Percentiles rank a stretch among this genome's conserved stretches.
Conservation (phyloP, 23 tunicate species). For the Botrylloides violaceus region DNA sequence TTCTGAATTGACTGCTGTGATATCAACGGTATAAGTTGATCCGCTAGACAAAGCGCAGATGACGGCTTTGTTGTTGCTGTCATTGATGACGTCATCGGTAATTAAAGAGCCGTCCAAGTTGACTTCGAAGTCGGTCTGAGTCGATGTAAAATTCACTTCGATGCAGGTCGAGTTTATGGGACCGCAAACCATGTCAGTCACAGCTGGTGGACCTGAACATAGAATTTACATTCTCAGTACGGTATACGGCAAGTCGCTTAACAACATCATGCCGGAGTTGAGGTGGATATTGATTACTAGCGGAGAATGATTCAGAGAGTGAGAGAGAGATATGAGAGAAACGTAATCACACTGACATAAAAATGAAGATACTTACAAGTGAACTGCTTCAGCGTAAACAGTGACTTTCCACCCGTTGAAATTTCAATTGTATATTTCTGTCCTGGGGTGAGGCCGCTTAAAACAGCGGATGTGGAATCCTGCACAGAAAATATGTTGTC, state of each 20-base stretch:
- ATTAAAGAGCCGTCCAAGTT: not conserved
- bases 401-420: not conserved
- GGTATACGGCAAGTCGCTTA: no score
- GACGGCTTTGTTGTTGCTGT: not conserved
- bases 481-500: no score
- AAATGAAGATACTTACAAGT: constrained; percentile 13
- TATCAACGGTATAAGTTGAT: not conserved
- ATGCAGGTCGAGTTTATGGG: constrained; percentile 2
- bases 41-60: constrained; percentile 8
- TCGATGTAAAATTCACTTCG: not conserved
- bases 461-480: not conserved
- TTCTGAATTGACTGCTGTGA: not conserved
- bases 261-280: no score
- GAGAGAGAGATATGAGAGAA: no score
- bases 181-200: not conserved
- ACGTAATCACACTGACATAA: no score
- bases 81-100: not conserved
- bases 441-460: not conserved
- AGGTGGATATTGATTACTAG: no score
- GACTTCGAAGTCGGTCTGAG: not conserved
- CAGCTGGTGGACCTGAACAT: constrained; percentile 6
- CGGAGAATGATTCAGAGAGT: no score
- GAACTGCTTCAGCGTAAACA: not conserved
- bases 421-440: not conserved
- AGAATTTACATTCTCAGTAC: no score